Percentiles rank a stretch among this genome's conserved stretches.
phyloP scores from a whole-genome alignment of 2,888 invertebrate species.

The Cetonia aurata region DNA sequence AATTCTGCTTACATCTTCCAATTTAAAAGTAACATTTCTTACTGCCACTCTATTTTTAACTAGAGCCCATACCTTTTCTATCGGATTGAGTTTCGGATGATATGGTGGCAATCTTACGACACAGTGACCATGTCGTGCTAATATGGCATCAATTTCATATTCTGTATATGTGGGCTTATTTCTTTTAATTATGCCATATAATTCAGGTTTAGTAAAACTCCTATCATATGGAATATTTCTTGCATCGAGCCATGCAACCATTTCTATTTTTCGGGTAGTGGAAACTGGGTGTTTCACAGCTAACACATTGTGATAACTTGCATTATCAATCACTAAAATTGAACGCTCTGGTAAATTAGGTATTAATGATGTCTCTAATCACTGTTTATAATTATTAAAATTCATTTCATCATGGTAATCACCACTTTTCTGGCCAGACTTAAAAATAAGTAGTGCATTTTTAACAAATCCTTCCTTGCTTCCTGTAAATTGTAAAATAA shows the following conservation, averaged over 20 bases:
- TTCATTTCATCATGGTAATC: slow-evolving; percentile 36
- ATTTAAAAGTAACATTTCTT: slow-evolving; percentile 35
- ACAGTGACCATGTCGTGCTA: too few species aligned
- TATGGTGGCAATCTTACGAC: slow-evolving; percentile 31
- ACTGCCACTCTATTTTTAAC: slow-evolving; percentile 32
- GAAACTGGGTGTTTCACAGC: neutral
- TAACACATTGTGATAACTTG: slow-evolving; percentile 11
- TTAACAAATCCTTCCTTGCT: slow-evolving; percentile 5
- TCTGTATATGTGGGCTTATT: slow-evolving; percentile 9
- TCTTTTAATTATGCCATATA: slow-evolving; percentile 24
- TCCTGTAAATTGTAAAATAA: slow-evolving; percentile 11
- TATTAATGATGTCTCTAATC: slow-evolving; percentile 19
- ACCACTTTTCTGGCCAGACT: slow-evolving; percentile 20
- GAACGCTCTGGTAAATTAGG: slow-evolving; percentile 13
- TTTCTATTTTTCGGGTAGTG: slow-evolving; percentile 7
- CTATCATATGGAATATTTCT: neutral
- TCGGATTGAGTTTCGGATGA: slow-evolving; percentile 28
- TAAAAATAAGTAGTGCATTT: slow-evolving; percentile 19
- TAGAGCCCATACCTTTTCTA: slow-evolving; percentile 35
- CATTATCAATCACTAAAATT: slow-evolving; percentile 21
- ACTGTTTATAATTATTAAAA: slow-evolving; percentile 6
- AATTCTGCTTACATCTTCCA: slow-evolving; percentile 39
- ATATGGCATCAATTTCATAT: too few species aligned
- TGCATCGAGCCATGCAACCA: slow-evolving; percentile 5
- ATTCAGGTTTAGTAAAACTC: slow-evolving; percentile 6